These are phyloP conservation scores for Cyrtodaria siliqua DNA, from an alignment of 2,888 invertebrate genomes.

Conservation along the genomic window DNA sequence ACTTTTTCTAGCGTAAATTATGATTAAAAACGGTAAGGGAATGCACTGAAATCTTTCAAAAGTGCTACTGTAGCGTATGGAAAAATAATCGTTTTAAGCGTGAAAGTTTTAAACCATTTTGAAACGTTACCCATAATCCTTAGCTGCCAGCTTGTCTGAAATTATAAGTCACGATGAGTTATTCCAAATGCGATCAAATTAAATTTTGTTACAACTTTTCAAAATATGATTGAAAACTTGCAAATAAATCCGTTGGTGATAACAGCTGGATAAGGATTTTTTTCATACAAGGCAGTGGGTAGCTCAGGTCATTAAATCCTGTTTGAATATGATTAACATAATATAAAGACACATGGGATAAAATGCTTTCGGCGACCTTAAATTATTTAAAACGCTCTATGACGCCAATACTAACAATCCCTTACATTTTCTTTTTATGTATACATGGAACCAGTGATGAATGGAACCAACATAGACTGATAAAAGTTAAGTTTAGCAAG, in stretches of 20 bases:
- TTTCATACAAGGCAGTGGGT: slow-evolving; percentile 12
- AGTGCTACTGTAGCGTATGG: slow-evolving; percentile 16
- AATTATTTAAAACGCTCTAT: too few species aligned
- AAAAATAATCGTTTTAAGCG: slow-evolving; percentile 26
- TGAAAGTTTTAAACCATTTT: slow-evolving; percentile 25
- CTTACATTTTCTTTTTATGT: too few species aligned
- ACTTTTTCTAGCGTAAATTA: slow-evolving; percentile 22
- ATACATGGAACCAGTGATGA: too few species aligned
- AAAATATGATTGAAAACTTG: slow-evolving; percentile 24
- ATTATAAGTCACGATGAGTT: slow-evolving; percentile 25
- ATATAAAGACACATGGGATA: neutral
- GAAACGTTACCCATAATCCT: neutral
- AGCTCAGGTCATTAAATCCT: slow-evolving; percentile 7
- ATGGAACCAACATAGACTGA: too few species aligned
- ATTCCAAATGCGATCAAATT: slow-evolving; percentile 27
- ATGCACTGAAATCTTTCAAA: slow-evolving; percentile 17
- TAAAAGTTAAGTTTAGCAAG: too few species aligned
- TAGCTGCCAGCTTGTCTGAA: slow-evolving; percentile 8
- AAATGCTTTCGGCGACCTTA: too few species aligned
- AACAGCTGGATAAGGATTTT: slow-evolving; percentile 37
- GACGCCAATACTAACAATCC: too few species aligned
- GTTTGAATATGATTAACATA: slow-evolving; percentile 12
- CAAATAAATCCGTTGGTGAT: slow-evolving; percentile 40
- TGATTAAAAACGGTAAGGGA: slow-evolving; percentile 15
- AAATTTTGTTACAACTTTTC: slow-evolving; percentile 54